Base-by-base conservation (phyloP, 2,888 invertebrate species). In the Athalia circularis region DNA sequence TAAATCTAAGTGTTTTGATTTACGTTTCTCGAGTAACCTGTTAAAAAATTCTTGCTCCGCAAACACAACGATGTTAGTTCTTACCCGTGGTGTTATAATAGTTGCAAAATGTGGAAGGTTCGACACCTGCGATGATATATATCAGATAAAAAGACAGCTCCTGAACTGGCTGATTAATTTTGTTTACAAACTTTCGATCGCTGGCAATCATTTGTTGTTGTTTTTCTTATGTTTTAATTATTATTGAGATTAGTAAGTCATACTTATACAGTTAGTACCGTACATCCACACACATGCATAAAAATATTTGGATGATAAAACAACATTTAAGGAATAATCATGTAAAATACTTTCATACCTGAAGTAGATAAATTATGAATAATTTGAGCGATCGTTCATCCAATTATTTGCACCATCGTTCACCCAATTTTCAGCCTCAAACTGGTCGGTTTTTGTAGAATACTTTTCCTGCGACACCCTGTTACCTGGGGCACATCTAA, bases 291-390 rank as follows among this genome's bases (percentile, higher is more conserved):
- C n/a, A 9, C 8, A 11, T 45, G n/a, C 11, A 13, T 65, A 65
- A 8, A 8, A 7, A 65, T 61, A 61, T 13, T 6, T 29, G 29
- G 29, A 43, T 43, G 11, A 29, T 7, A 9, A 64, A 8, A 43
- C 43, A 43, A 64, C 64, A 43, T 43, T 4, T 64, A 29, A 29
- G 29, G 64, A 64, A 43, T 8, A 64, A 7, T 43, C 64, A 43
- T 29, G 43, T 5, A 64, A 64, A 64, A 29, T 43, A 43, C 9
- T 64, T 8, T 59, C 64, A 8, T 45, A 29, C 8, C 64, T 64
- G 64, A 7, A 6, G 43, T 64, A 64, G 64, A 64, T 64, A 64
- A 11, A 15, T 64, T 64, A 43, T 64, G 64, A 64, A 9, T 64
- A 64, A 64, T 64, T 64, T 29, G 64, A 64, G 43, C 29, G 64